Conservation (phyloP, 2,113 vertebrate genomes). For the Eleginops maclovinus region DNA sequence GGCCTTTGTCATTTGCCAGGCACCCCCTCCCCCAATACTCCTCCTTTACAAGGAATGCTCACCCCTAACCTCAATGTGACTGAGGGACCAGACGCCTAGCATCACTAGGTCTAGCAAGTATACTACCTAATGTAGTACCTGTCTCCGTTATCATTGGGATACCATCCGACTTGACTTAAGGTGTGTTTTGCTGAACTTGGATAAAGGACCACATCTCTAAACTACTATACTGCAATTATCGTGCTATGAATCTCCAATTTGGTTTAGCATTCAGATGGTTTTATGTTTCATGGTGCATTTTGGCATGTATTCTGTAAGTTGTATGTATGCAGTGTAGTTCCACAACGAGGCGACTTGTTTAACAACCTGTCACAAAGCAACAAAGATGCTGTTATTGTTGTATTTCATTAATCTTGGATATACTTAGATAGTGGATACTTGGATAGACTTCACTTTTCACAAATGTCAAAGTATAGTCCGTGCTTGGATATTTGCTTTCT, state of each 20-base stretch:
- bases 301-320: not conserved
- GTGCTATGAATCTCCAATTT: too few species aligned
- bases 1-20: constrained; percentile 84
- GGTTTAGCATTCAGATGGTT: not conserved
- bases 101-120: constrained; percentile 31
- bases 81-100: constrained; percentile 56
- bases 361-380: not conserved
- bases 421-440: too few species aligned
- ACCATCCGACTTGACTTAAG: not conserved
- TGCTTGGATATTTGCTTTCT: rapidly evolving
- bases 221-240: not conserved
- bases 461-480: too few species aligned
- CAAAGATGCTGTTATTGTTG: not conserved
- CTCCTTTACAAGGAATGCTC: constrained; percentile 72
- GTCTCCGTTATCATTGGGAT: not conserved
- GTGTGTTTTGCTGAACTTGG: constrained; percentile 11
- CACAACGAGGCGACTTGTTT: not conserved
- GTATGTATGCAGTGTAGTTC: not conserved
- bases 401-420: not conserved
- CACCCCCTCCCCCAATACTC: constrained; percentile 83
- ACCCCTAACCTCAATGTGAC: constrained; percentile 72
- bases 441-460: not conserved
- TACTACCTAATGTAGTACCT: constrained; percentile 1
- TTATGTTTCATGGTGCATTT: not conserved
- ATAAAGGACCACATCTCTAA: not conserved